These are phyloP conservation scores for Apeira syringaria DNA, from an alignment of 2,888 invertebrate genomes.

Conservation along the genomic window DNA sequence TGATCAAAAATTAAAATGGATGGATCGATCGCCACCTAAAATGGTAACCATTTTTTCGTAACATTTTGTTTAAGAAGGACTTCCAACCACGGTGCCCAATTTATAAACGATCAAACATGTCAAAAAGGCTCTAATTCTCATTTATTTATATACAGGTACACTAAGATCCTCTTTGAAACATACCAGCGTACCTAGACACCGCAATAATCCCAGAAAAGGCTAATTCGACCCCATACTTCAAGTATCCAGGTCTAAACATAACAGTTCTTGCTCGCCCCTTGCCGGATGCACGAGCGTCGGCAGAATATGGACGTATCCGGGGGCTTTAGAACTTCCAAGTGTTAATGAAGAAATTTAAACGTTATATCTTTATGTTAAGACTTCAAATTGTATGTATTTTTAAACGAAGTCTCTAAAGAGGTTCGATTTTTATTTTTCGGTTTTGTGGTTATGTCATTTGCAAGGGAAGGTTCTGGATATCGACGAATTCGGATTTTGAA, in stretches of 20 bases:
- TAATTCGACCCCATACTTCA: slow-evolving; percentile 17
- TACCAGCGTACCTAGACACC: slow-evolving; percentile 2
- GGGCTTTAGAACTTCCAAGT: slow-evolving; percentile 15
- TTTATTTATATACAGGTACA: too few species aligned
- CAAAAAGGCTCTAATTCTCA: not conserved
- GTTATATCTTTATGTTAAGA: slow-evolving; percentile 3
- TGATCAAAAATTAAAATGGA: too few species aligned
- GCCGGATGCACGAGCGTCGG: slow-evolving; percentile 28
- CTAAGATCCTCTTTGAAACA: slow-evolving; percentile 16
- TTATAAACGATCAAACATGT: too few species aligned
- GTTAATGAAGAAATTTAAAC: slow-evolving; percentile 7
- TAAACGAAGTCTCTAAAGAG: not conserved
- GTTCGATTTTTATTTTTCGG: not conserved
- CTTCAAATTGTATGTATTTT: not conserved
- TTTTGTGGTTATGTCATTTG: too few species aligned
- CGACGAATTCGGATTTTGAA: too few species aligned
- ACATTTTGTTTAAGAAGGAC: too few species aligned
- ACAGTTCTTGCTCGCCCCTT: slow-evolving; percentile 24
- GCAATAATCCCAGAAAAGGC: slow-evolving; percentile 27
- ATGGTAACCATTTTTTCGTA: too few species aligned
- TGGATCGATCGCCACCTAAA: too few species aligned
- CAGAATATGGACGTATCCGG: slow-evolving; percentile 28
- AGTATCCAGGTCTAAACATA: slow-evolving; percentile 29
- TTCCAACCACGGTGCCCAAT: too few species aligned
- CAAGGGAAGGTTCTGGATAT: too few species aligned